A percentile compares a stretch with the other conserved stretches of the same genome.
Evolutionary conservation across 2,797 vertebrate species (phyloP).

Genomic region (Bovichtus variegatus): DNA sequence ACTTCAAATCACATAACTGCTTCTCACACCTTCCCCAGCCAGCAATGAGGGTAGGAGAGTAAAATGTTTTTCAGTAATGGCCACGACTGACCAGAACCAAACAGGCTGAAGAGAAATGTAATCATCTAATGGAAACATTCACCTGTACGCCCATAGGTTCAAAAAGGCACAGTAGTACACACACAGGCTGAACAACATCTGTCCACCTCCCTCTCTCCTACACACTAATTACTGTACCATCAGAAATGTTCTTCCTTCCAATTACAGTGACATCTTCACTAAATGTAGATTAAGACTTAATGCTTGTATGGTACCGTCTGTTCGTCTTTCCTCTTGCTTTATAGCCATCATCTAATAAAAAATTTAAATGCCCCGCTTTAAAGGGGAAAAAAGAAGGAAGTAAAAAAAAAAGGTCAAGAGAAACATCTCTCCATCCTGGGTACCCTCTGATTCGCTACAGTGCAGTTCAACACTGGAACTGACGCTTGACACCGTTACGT

Average conservation of each 20-base stretch:
- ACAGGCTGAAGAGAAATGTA: neutral
- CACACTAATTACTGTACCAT: conserved; percentile 26
- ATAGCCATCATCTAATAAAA: neutral
- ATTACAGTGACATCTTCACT: conserved; percentile 3
- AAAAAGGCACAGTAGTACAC: neutral
- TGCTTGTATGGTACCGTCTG: neutral
- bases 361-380: neutral
- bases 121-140: conserved; percentile 21
- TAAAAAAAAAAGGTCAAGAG: neutral
- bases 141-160: neutral
- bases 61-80: conserved; percentile 38
- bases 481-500: no score
- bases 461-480: no score
- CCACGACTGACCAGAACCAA: conserved; percentile 32
- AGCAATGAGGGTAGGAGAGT: neutral
- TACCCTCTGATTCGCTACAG: no score
- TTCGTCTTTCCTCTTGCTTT: neutral
- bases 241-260: conserved; percentile 2
- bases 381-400: neutral
- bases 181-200: conserved; percentile 14
- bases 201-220: conserved; percentile 6
- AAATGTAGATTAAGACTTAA: conserved; percentile 17
- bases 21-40: conserved; percentile 30
- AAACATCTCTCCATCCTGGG: neutral
- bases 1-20: conserved; percentile 29